Evolutionary conservation across 2,888 invertebrate species (phyloP).

Genomic region (Eupithecia insigniata): DNA sequence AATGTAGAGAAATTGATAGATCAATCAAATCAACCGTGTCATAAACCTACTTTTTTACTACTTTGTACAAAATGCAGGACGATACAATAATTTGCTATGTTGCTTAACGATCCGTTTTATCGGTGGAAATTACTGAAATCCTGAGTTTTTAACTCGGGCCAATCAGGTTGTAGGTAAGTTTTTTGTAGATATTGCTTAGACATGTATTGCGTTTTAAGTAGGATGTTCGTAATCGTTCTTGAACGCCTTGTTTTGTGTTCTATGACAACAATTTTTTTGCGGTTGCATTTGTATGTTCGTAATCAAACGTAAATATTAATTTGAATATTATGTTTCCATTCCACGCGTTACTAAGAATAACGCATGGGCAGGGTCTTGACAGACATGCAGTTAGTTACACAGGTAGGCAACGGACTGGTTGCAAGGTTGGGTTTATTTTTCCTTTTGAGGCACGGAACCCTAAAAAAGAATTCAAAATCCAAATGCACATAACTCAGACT

Average conservation of each 20-base stretch:
- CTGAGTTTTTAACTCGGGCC: conserved; percentile 9
- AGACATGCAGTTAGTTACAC: not conserved
- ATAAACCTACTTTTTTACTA: not conserved
- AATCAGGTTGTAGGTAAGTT: conserved; percentile 12
- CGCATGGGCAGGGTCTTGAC: too few relatives aligned
- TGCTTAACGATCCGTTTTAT: conserved; percentile 29
- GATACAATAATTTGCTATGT: not conserved
- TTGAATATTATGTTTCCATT: too few relatives aligned
- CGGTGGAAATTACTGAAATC: conserved; percentile 27
- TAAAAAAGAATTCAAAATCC: not conserved
- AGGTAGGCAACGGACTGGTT: not conserved
- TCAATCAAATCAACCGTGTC: not conserved
- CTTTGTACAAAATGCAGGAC: conserved; percentile 6
- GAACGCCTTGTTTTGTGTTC: not conserved
- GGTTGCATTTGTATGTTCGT: not conserved
- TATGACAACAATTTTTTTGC: not conserved
- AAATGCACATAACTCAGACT: too few relatives aligned
- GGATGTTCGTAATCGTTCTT: not conserved
- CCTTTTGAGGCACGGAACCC: not conserved
- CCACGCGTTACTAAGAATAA: too few relatives aligned
- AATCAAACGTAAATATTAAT: not conserved
- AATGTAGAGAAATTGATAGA: too few relatives aligned
- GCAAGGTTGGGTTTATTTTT: not conserved
- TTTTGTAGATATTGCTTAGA: conserved; percentile 3
- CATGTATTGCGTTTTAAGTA: not conserved